Evolutionary conservation across 2,113 vertebrate species (phyloP).

Genomic region (Ageneiosus marmoratus): DNA sequence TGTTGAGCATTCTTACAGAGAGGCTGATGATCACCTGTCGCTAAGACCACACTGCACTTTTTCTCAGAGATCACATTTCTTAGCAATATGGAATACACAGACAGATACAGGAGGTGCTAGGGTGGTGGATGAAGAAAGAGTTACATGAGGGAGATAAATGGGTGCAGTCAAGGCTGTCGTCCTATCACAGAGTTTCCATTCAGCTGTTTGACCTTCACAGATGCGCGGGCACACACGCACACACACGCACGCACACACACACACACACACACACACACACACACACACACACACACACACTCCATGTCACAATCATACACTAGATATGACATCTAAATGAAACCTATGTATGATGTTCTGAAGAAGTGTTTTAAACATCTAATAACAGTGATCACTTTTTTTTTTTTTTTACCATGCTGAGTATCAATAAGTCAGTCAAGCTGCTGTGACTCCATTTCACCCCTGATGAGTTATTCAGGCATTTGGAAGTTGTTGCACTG

Average conservation of each 20-base stretch:
- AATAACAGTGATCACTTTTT: neutral
- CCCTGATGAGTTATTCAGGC: neutral
- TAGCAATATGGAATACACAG: constrained; percentile 34
- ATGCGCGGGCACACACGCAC: constrained; percentile 26
- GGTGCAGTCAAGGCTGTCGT: constrained; percentile 59
- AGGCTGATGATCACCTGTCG: constrained; percentile 67
- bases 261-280: neutral
- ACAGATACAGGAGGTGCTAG: neutral
- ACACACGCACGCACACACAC: neutral
- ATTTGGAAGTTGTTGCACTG: neutral
- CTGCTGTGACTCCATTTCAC: neutral
- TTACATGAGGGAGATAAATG: constrained; percentile 32
- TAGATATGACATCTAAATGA: neutral
- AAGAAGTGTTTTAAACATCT: neutral
- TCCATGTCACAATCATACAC: neutral
- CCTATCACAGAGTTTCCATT: constrained; percentile 48
- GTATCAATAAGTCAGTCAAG: neutral
- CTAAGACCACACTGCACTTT: constrained; percentile 61
- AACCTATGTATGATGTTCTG: neutral
- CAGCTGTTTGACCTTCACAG: constrained; percentile 62
- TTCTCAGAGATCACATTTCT: constrained; percentile 54
- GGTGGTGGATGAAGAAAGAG: constrained; percentile 41
- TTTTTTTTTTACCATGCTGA: neutral
- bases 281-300: neutral
- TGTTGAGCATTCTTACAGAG: neutral